A percentile compares a stretch with the other conserved stretches of the same genome.
These are phyloP conservation scores for Gonocerus acuteangulatus DNA, from an alignment of 2,888 invertebrate species.

Conservation along the genomic window DNA sequence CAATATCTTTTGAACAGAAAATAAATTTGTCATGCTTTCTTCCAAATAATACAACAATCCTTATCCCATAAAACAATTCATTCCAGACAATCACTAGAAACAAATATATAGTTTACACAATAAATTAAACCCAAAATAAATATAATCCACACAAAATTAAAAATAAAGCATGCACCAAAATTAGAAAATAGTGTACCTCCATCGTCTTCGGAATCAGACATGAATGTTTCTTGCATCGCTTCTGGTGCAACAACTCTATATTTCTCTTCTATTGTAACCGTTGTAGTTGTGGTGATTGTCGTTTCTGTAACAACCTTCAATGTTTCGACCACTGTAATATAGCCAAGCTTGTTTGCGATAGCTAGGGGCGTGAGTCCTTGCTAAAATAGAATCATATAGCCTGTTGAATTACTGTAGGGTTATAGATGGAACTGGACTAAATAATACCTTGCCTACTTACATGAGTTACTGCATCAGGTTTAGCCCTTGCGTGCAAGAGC, in stretches of 20 bases:
- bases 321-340: slow-evolving; percentile 96
- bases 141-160: no score
- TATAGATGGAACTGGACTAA: no score
- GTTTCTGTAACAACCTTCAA: slow-evolving; percentile 76
- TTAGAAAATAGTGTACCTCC: slow-evolving; percentile 56
- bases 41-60: no score
- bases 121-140: no score
- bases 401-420: no score
- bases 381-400: slow-evolving; percentile 48
- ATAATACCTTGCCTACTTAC: no score
- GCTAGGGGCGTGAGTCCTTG: slow-evolving; percentile 94
- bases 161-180: no score
- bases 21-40: no score
- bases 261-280: slow-evolving; percentile 74
- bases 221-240: slow-evolving; percentile 96
- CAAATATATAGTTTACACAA: no score
- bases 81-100: no score
- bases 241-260: slow-evolving; percentile 96
- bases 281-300: slow-evolving; percentile 54
- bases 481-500: slow-evolving; percentile 83
- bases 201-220: slow-evolving; percentile 99
- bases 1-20: no score
- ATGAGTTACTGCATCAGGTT: slow-evolving; percentile 88
- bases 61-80: no score
- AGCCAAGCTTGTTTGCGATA: slow-evolving; percentile 92